Evolutionary conservation across 2,113 vertebrate genomes (phyloP).

Genomic region (Pelvicachromis taeniatus): DNA sequence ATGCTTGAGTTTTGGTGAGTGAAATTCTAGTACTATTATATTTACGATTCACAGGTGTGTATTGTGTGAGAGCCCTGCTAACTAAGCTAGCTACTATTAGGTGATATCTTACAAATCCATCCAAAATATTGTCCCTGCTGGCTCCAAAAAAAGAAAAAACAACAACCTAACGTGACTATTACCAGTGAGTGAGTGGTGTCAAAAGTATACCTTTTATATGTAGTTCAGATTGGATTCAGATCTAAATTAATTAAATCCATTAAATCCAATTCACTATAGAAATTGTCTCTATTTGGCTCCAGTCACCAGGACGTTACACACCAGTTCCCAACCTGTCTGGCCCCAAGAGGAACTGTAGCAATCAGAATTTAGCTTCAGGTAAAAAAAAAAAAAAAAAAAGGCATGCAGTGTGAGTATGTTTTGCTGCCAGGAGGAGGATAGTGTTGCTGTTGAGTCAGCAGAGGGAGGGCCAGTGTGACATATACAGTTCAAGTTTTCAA

Average conservation of each 20-base stretch:
- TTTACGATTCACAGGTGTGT: background rate
- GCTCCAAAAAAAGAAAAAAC: background rate
- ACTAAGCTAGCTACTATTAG: background rate
- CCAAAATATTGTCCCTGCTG: background rate
- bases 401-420: constrained; percentile 6
- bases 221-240: background rate
- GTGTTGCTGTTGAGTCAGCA: constrained; percentile 23
- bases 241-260: background rate
- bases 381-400: background rate
- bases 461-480: background rate
- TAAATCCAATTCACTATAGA: background rate
- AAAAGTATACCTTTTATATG: background rate
- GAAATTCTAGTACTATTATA: background rate
- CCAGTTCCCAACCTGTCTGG: background rate
- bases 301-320: background rate
- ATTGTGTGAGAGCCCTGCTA: background rate
- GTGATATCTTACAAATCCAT: background rate
- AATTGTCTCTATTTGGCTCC: background rate
- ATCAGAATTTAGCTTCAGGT: background rate
- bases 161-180: background rate
- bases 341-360: background rate
- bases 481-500: background rate
- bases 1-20: background rate
- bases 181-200: background rate
- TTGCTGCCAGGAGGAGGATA: background rate